Conservation (phyloP, 1,140 invertebrate species). For the Trichonephila clavata region DNA sequence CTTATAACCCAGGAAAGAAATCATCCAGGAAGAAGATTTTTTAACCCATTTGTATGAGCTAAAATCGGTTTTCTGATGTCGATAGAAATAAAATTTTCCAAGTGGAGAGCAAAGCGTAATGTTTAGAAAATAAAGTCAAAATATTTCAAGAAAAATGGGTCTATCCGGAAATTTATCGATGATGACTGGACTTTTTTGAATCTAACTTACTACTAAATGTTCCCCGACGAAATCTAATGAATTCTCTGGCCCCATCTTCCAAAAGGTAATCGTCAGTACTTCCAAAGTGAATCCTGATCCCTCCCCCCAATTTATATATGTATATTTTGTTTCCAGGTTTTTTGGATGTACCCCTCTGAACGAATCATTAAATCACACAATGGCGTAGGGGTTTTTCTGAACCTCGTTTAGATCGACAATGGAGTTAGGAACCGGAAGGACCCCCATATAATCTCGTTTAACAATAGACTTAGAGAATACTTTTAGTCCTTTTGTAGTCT, state of each 20-base stretch:
- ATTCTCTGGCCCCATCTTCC: background rate
- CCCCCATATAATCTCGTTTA: slow-evolving; percentile 7
- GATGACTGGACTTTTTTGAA: background rate
- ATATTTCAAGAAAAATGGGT: background rate
- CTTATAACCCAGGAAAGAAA: too few relatives aligned
- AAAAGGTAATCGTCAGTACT: background rate
- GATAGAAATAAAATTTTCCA: background rate
- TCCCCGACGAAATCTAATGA: background rate
- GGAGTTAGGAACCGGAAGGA: background rate
- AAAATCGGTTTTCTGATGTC: background rate
- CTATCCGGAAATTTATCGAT: background rate
- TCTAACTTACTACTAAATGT: background rate
- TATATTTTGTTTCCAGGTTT: background rate
- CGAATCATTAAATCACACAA: slow-evolving; percentile 27
- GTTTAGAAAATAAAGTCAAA: background rate
- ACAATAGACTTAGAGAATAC: slow-evolving; percentile 19
- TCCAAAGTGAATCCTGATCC: background rate
- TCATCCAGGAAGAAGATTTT: too few relatives aligned
- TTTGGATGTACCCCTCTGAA: background rate
- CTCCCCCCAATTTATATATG: background rate
- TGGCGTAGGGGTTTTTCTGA: background rate
- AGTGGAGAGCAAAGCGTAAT: background rate
- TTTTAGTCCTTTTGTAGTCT: slow-evolving; percentile 24
- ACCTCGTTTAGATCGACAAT: slow-evolving; percentile 22
- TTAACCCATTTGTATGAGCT: too few relatives aligned